Evolutionary conservation across 2,888 invertebrate genomes (phyloP).

Genomic region (Aromia moschata): DNA sequence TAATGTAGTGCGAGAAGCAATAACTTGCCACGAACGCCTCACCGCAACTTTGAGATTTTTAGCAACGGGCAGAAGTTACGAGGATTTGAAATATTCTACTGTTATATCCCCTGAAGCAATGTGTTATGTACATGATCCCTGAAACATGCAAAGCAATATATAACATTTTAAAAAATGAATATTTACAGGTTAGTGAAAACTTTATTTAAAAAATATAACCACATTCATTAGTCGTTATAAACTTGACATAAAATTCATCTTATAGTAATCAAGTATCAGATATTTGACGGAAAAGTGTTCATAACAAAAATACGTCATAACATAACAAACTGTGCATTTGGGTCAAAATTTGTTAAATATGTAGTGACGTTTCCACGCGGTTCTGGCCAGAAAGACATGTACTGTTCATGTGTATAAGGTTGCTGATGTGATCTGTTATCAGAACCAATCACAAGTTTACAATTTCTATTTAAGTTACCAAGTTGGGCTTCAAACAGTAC

Average conservation of each 20-base stretch:
- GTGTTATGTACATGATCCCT: constrained; percentile 43
- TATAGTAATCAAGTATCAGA: too few relatives aligned
- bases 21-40: constrained; percentile 39
- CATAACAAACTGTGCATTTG: constrained; percentile 10
- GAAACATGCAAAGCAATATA: constrained; percentile 36
- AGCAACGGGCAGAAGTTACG: constrained; percentile 42
- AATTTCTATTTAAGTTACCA: background rate
- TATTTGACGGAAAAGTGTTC: too few relatives aligned
- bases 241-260: background rate
- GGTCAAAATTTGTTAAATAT: background rate
- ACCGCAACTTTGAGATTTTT: constrained; percentile 41
- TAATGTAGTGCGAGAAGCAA: constrained; percentile 38
- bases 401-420: too few relatives aligned
- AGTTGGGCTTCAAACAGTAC: background rate
- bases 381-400: background rate
- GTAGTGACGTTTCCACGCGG: background rate
- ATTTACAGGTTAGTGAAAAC: constrained; percentile 24
- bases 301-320: background rate
- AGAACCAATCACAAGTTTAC: background rate
- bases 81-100: constrained; percentile 46
- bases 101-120: constrained; percentile 47
- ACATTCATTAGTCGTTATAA: background rate
- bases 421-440: background rate
- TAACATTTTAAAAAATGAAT: constrained; percentile 19
- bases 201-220: constrained; percentile 4